These are phyloP conservation scores for Cebidichthys violaceus DNA, from an alignment of 2,113 vertebrate genomes.

Conservation along the genomic window DNA sequence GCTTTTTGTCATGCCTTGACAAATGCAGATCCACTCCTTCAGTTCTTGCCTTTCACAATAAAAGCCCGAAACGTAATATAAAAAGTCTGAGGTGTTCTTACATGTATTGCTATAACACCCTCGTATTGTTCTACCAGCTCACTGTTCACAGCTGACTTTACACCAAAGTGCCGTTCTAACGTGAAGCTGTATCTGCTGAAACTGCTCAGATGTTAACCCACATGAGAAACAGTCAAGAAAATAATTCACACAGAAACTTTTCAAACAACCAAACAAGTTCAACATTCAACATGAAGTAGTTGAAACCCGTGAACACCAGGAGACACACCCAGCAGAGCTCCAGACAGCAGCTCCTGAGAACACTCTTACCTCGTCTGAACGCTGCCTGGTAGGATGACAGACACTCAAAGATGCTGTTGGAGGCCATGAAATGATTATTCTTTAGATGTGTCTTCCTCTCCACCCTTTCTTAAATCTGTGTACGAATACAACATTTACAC, in stretches of 20 bases:
- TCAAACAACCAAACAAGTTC: not conserved
- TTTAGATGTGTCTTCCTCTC: not conserved
- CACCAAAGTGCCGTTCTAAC: too few species aligned
- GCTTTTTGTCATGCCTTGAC: too few species aligned
- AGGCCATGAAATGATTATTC: conserved; percentile 41
- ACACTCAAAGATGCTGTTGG: conserved; percentile 60
- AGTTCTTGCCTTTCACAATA: not conserved
- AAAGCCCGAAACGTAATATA: not conserved
- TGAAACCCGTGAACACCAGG: not conserved
- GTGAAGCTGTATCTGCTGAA: not conserved
- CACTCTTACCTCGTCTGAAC: conserved; percentile 42
- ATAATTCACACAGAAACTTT: not conserved
- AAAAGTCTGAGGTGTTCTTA: too few species aligned
- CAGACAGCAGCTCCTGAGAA: not conserved
- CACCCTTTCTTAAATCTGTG: not conserved
- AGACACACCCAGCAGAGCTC: not conserved
- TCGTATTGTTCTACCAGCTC: not conserved
- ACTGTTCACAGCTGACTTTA: not conserved
- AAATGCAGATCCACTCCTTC: not conserved
- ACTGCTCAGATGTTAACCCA: too few species aligned
- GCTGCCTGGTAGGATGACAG: conserved; percentile 8
- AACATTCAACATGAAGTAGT: not conserved
- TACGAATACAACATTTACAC: conserved; percentile 5
- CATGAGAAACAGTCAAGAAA: not conserved
- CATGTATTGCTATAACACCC: not conserved